A percentile compares a stretch with the other conserved stretches of the same genome.
Conservation (phyloP, 2,797 vertebrate genomes). For the Emydoidea blandingii region DNA sequence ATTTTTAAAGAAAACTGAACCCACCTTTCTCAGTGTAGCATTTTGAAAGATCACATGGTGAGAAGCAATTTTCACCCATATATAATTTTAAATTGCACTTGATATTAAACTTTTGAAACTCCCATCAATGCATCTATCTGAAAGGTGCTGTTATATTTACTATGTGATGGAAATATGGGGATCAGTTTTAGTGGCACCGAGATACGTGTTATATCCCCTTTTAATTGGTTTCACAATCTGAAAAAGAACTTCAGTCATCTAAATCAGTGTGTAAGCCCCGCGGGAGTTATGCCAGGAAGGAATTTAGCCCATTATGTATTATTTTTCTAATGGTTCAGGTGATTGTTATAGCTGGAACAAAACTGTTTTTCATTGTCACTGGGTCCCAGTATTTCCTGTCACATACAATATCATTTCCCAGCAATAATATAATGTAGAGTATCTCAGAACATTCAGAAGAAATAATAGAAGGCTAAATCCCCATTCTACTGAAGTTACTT, state of each 20-base stretch:
- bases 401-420: neutral
- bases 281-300: constrained; percentile 51
- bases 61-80: neutral
- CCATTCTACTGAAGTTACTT: accelerated
- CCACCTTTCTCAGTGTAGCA: neutral
- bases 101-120: constrained; percentile 37
- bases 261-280: neutral
- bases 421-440: neutral
- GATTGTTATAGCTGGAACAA: constrained; percentile 58
- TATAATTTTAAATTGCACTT: neutral
- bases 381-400: neutral
- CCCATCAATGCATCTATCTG: constrained; percentile 5
- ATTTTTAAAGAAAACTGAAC: neutral
- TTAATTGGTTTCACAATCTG: constrained; percentile 2
- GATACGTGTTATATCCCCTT: neutral
- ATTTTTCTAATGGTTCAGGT: constrained; percentile 39
- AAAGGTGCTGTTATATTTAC: constrained; percentile 29
- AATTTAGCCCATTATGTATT: constrained; percentile 63
- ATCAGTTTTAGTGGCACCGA: neutral
- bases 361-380: accelerated
- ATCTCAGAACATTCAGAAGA: accelerated
- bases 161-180: neutral
- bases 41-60: neutral
- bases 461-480: neutral
- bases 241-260: constrained; percentile 29